phyloP scores from a whole-genome alignment of 2,888 invertebrate genomes.

The Chironomus tentans region DNA sequence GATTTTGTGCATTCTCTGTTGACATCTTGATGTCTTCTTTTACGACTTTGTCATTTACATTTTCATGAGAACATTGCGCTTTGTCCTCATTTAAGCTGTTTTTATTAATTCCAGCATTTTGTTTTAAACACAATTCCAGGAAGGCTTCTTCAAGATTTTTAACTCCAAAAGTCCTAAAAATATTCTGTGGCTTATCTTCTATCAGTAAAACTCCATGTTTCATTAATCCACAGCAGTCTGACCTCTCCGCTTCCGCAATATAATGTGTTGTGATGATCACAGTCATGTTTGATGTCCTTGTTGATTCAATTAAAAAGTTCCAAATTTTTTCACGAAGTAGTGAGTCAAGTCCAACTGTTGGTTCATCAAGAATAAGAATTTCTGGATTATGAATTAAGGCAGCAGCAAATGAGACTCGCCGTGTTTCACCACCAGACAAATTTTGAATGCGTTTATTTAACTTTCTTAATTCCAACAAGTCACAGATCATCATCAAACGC shows the following conservation, averaged over 20 bases:
- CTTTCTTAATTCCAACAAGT: too few species aligned
- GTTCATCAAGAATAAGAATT: too few species aligned
- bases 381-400: too few species aligned
- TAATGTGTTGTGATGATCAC: background rate
- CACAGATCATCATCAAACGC: too few species aligned
- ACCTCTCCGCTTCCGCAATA: background rate
- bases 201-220: background rate
- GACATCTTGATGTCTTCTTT: background rate
- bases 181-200: background rate
- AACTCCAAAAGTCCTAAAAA: background rate
- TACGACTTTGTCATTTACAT: too few species aligned
- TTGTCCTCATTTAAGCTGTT: background rate
- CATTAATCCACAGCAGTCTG: background rate
- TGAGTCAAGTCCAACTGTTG: too few species aligned
- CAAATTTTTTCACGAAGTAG: too few species aligned
- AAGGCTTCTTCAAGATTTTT: background rate
- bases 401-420: too few species aligned
- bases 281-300: background rate
- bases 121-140: background rate
- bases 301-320: background rate
- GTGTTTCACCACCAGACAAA: too few species aligned
- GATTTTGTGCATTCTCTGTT: too few species aligned
- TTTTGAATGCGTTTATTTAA: too few species aligned
- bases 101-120: too few species aligned
- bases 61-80: background rate